Percentiles rank a stretch among this genome's conserved stretches.
Conservation (phyloP, 1,140 invertebrate genomes). For the Tribolium madens region DNA sequence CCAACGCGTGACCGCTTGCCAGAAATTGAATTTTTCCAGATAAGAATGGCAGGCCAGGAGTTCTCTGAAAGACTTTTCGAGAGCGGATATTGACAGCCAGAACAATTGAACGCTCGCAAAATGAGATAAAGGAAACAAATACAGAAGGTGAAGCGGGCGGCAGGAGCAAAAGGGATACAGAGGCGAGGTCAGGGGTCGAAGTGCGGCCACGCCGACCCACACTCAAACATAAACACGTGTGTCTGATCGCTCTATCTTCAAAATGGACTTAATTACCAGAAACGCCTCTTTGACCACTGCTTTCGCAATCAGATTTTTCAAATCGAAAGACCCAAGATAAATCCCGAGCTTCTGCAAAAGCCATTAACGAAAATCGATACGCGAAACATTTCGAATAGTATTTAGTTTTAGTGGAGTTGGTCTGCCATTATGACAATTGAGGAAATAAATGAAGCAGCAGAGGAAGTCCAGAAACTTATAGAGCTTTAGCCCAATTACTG, state of each 20-base stretch:
- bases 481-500: conserved; percentile 53
- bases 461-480: conserved; percentile 50
- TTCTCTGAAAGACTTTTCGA: conserved; percentile 51
- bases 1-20: conserved; percentile 52
- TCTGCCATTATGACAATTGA: conserved; percentile 47
- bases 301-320: not conserved
- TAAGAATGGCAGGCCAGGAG: conserved; percentile 48
- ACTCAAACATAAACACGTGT: conserved; percentile 44
- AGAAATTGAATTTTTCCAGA: conserved; percentile 58
- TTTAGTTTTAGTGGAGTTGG: conserved; percentile 18
- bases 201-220: conserved; percentile 37
- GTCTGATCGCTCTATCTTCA: not conserved
- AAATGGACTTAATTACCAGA: conserved; percentile 16
- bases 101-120: conserved; percentile 55
- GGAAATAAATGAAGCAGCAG: conserved; percentile 50
- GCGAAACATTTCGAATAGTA: not conserved
- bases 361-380: conserved; percentile 21
- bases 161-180: conserved; percentile 39
- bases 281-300: not conserved
- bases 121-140: conserved; percentile 59
- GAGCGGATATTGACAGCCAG: conserved; percentile 57
- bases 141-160: conserved; percentile 46
- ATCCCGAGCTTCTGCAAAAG: not conserved
- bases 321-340: not conserved
- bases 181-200: conserved; percentile 44